These are phyloP conservation scores for Hippocampus mohnikei DNA, from an alignment of 2,113 vertebrate genomes.

Conservation along the genomic window DNA sequence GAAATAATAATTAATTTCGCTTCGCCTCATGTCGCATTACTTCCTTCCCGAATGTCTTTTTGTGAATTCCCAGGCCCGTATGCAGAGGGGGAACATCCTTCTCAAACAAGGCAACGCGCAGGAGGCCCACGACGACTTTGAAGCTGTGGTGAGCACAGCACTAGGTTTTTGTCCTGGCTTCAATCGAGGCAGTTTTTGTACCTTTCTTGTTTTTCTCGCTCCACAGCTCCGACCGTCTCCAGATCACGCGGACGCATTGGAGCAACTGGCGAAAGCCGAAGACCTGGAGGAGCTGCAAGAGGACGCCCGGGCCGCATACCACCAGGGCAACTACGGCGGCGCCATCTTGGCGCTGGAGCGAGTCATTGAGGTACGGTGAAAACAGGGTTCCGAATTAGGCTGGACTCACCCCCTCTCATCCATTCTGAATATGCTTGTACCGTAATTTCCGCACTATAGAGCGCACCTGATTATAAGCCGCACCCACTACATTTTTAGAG, in stretches of 20 bases:
- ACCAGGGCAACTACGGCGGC: conserved; percentile 68
- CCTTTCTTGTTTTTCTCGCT: background rate
- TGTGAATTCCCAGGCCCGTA: conserved; percentile 64
- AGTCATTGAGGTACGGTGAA: conserved; percentile 69
- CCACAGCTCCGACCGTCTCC: conserved; percentile 70
- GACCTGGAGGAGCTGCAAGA: conserved; percentile 73
- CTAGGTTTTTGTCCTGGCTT: background rate
- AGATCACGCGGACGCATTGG: conserved; percentile 69
- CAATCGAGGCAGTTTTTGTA: background rate
- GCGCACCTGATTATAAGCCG: no score
- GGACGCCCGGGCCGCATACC: conserved; percentile 64
- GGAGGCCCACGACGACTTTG: conserved; percentile 77
- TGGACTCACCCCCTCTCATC: no score
- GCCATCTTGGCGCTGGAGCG: conserved; percentile 67
- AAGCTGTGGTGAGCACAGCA: conserved; percentile 68
- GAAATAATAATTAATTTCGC: conserved; percentile 2
- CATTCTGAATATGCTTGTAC: no score
- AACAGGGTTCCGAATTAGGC: background rate
- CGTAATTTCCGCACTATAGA: no score
- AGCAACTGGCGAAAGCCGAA: conserved; percentile 63
- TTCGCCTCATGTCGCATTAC: background rate
- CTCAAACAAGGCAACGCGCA: conserved; percentile 75
- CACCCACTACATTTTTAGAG: no score
- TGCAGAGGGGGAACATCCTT: conserved; percentile 80
- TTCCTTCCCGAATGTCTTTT: background rate